Base-by-base conservation (phyloP, 2,113 vertebrate genomes). In the Spermophilus dauricus region DNA sequence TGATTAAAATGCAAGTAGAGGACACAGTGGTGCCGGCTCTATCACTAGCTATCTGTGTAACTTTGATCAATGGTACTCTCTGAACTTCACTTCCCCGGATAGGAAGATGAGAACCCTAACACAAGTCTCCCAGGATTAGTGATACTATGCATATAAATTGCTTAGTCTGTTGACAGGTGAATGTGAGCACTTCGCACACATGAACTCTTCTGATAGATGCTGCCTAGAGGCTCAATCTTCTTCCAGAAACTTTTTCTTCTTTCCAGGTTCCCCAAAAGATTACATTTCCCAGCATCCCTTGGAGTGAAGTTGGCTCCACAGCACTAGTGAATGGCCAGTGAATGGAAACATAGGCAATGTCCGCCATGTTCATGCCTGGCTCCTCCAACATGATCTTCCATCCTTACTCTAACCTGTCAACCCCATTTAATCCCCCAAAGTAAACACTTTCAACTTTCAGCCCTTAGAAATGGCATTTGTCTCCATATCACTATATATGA, bases 1-100 rank as follows among this genome's bases (percentile, higher is more conserved):
- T 85, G 12, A 91, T 75, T 86, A 81, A 94, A 86, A 80, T 67
- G 30, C 53, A 87, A 84, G 26, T 34, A 78, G 70, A 96, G 48
- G 30, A 89, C 20, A 51, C 14, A 61, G 18, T 14, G 13, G 14
- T 65, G 18, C 34, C 48, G 45, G 22, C 56, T 34, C 61, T 91
- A 81, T 69, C 70, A n/a, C 42, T 67, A 65, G 42, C 63, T 86
- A 56, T 18, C 48, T 65, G 16, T 18, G 16, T 65, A 39, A 76
- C 34, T 22, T 30, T 76, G 39, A 45, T 48, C 86, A 87, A 65
- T 63, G 20, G 32, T 11, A 42, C 4, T 69, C 82, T 90, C 84
- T 77, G 37, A 48, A 45, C 53, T 73, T 92, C 37, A 72, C 39
- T 94, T 56, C 84, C 24, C 61, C 69, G 53, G 18, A 34, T 8